Evolutionary conservation across 2,113 vertebrate genomes (phyloP), one percentile per base, ranked within the genome.

Genomic region (Ammodytes marinus): DNA sequence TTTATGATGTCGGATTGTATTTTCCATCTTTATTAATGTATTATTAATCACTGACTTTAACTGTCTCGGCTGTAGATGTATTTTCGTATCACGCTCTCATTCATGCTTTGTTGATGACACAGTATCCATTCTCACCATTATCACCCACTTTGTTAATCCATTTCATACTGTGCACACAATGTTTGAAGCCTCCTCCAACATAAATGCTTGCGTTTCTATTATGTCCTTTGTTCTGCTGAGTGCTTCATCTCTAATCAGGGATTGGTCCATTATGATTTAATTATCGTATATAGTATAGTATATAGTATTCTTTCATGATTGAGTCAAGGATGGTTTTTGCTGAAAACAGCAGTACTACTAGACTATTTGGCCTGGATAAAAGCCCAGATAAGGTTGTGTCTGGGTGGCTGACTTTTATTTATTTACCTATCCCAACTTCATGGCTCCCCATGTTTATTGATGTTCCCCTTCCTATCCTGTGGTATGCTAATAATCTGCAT

Each of bases 1-100:
- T 93, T 87, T 83, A 91, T 92, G 73, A 88, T 40, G 59, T 50
- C 14, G 45, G 57, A 74, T 82, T 90, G 64, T 88, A 80, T 89
- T 89, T 86, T 90, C 66, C 54, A 70, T 49, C 59, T 27, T 91
- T 91, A 88, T 88, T 89, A 83, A 92, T 90, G 71, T 78, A 92
- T 91, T 89, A 92, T 92, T 93, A 80, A 93, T 90, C 57, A 19
- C 64, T 85, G 88, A 89, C 83, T 89, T 88, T 83, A 87, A 86
- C 53, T 11, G 12, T 84, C 73, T 89, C 55, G 0, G 10, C 72
- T 77, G 9, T 78, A 77, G 52, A 47, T 79, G 70, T 82, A 69
- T 76, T 84, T 87, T 85, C 77, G 73, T 74, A 46, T 40, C 68
- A 69, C 10, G 19, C 58, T 79, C 54, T 74, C 66, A 74, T 88